phyloP scores from a whole-genome alignment of 2,113 vertebrate genomes.

The Coryphaenoides rupestris region DNA sequence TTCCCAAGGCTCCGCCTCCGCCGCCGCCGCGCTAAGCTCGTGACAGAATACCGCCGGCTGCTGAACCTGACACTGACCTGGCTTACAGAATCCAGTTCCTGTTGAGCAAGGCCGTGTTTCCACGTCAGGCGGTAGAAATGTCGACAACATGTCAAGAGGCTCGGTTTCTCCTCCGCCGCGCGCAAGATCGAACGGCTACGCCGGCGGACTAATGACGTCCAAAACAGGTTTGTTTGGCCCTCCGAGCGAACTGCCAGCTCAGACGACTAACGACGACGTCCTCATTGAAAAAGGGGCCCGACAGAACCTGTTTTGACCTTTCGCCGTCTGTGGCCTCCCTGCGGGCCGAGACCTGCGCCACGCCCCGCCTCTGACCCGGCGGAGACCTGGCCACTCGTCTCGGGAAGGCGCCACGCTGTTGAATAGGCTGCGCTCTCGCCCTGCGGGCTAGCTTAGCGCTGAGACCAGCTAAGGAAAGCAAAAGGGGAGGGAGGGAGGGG shows the following conservation, averaged over 20 bases:
- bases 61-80: background rate
- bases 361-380: slow-evolving; percentile 66
- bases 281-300: slow-evolving; percentile 52
- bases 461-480: background rate
- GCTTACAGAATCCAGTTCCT: background rate
- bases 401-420: slow-evolving; percentile 35
- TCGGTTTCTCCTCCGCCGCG: slow-evolving; percentile 2
- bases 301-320: slow-evolving; percentile 47
- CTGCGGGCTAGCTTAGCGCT: slow-evolving; percentile 41
- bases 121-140: background rate
- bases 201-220: too few relatives aligned
- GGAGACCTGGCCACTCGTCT: slow-evolving; percentile 52
- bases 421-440: slow-evolving; percentile 54
- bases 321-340: slow-evolving; percentile 37
- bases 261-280: slow-evolving; percentile 24
- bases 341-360: slow-evolving; percentile 33
- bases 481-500: background rate
- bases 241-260: slow-evolving; percentile 19
- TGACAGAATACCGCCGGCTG: too few relatives aligned
- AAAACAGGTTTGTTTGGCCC: slow-evolving; percentile 39
- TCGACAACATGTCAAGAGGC: slow-evolving; percentile 3
- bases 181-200: too few relatives aligned
- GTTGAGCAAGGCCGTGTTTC: background rate
- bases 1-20: too few relatives aligned
- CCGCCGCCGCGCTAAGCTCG: too few relatives aligned